Evolutionary conservation across 37 sponge, comb jelly and placozoan genomes (phyloP).

Genomic region (Ephydatia muelleri): DNA sequence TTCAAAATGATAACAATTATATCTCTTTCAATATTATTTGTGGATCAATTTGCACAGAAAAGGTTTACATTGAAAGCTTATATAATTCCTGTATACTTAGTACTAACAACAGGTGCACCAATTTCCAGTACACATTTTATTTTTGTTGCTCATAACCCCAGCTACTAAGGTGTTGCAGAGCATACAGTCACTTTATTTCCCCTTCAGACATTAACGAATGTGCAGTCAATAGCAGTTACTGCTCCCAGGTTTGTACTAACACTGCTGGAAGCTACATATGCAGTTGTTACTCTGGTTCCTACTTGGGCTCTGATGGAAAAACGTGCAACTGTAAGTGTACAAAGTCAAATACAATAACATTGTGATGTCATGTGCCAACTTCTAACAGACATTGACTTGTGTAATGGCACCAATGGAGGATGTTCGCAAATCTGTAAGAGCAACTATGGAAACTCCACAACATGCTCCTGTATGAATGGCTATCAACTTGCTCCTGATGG

Average conservation of each 20-base stretch:
- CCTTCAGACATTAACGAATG: not conserved
- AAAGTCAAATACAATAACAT: not conserved
- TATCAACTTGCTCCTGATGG: not conserved
- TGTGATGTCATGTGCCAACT: not conserved
- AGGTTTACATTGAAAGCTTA: too few species aligned
- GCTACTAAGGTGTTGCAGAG: too few species aligned
- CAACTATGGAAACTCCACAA: not conserved
- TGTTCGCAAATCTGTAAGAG: not conserved
- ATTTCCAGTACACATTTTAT: too few species aligned
- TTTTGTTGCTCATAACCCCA: too few species aligned
- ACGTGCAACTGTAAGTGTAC: not conserved
- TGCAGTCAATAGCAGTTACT: not conserved
- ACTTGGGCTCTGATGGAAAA: not conserved
- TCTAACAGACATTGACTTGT: not conserved
- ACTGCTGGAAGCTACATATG: not conserved
- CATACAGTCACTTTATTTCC: too few species aligned
- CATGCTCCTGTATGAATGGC: not conserved
- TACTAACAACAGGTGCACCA: too few species aligned
- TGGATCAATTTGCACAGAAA: too few species aligned
- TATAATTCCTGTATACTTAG: too few species aligned
- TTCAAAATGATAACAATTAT: too few species aligned
- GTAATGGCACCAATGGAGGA: not conserved
- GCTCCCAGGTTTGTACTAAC: not conserved
- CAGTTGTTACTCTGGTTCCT: not conserved
- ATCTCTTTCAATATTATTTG: too few species aligned